Percentiles rank a stretch among this genome's conserved stretches.
Evolutionary conservation across 2,888 invertebrate genomes (phyloP).

Genomic region (Ischnus inquisitorius): DNA sequence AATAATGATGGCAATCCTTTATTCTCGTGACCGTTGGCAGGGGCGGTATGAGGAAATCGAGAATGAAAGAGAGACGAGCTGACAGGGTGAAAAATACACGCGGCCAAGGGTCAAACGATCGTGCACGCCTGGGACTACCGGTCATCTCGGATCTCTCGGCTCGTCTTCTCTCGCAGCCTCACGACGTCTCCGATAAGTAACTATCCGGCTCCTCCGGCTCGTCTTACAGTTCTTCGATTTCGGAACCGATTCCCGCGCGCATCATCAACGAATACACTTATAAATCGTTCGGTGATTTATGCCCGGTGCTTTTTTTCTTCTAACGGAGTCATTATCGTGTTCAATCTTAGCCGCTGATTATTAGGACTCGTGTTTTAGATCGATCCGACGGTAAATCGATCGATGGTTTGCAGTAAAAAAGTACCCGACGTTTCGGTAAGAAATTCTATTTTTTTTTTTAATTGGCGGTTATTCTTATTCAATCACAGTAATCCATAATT

Average conservation of each 20-base stretch:
- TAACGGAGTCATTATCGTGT: slow-evolving; percentile 12
- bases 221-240: slow-evolving; percentile 20
- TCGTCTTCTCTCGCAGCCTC: slow-evolving; percentile 20
- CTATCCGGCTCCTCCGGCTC: not conserved
- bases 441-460: not conserved
- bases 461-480: not conserved
- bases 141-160: slow-evolving; percentile 49
- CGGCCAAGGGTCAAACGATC: slow-evolving; percentile 75
- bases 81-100: slow-evolving; percentile 80
- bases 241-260: slow-evolving; percentile 1
- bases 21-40: slow-evolving; percentile 62
- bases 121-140: slow-evolving; percentile 74
- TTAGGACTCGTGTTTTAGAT: not conserved
- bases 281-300: slow-evolving; percentile 19
- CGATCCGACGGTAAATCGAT: slow-evolving; percentile 38
- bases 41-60: slow-evolving; percentile 45
- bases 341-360: not conserved
- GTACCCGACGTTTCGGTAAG: not conserved
- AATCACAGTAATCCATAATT: not conserved
- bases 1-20: slow-evolving; percentile 79
- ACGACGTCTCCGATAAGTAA: slow-evolving; percentile 25
- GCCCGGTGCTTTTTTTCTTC: not conserved
- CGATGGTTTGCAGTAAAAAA: not conserved
- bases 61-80: slow-evolving; percentile 73
- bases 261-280: slow-evolving; percentile 10